These are phyloP conservation scores for Augochlorella aurata DNA, from an alignment of 2,888 invertebrate genomes.

Conservation along the genomic window DNA sequence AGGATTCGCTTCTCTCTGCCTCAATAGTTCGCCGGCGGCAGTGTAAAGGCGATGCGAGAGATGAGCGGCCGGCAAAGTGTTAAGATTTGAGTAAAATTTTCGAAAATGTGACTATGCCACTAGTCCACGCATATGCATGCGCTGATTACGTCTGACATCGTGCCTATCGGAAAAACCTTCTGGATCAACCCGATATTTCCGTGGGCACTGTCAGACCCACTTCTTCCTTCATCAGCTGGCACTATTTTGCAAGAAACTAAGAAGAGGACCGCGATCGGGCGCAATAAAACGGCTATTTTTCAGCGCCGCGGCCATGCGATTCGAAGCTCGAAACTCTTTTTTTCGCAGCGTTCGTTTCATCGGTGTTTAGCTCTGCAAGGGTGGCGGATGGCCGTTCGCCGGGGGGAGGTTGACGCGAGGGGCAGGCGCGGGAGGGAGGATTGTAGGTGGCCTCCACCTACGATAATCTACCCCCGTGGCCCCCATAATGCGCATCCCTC, in stretches of 20 bases:
- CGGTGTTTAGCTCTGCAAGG: conserved; percentile 46
- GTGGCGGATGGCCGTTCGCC: conserved; percentile 8
- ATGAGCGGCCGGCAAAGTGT: no score
- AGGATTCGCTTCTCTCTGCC: no score
- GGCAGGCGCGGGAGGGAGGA: conserved; percentile 17
- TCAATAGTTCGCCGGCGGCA: no score
- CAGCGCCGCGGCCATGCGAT: background rate
- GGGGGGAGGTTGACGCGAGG: background rate
- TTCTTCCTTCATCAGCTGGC: background rate
- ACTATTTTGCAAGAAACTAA: background rate
- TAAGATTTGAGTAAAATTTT: no score
- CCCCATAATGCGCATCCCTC: conserved; percentile 79
- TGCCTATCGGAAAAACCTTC: no score
- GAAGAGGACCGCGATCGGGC: conserved; percentile 2
- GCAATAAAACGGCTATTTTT: conserved; percentile 1
- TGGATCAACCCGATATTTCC: no score
- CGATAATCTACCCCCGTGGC: conserved; percentile 78
- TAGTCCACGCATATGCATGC: no score
- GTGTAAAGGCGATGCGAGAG: no score
- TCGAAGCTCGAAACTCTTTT: conserved; percentile 28
- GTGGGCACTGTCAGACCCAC: background rate
- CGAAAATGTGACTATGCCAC: no score
- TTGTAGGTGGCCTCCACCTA: conserved; percentile 68
- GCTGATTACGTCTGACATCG: no score
- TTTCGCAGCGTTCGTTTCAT: conserved; percentile 39